These are phyloP conservation scores for Parochlus steinenii DNA, from an alignment of 2,888 invertebrate genomes.

Conservation along the genomic window DNA sequence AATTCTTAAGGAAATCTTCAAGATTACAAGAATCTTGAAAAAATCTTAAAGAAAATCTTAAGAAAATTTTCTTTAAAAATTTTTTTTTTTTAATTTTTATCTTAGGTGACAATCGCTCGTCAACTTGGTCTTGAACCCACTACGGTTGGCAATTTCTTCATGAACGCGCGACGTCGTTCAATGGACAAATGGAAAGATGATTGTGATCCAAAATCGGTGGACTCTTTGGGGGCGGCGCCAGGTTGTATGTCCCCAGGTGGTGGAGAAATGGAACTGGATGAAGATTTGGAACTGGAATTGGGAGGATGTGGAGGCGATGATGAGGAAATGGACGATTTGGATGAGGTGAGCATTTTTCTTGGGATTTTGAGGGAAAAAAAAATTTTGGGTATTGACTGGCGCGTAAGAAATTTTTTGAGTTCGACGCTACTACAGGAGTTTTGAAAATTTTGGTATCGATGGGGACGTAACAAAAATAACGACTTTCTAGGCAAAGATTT, in stretches of 20 bases:
- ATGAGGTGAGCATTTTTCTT: constrained; percentile 9
- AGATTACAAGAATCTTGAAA: too few relatives aligned
- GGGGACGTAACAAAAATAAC: too few relatives aligned
- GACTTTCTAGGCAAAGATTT: too few relatives aligned
- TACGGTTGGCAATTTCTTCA: constrained; percentile 98
- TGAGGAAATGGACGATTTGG: constrained; percentile 15
- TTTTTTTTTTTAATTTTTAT: too few relatives aligned
- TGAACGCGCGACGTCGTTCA: constrained; percentile 96
- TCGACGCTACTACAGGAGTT: too few relatives aligned
- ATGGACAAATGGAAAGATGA: constrained; percentile 96
- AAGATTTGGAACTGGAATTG: constrained; percentile 25
- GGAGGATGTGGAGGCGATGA: constrained; percentile 13
- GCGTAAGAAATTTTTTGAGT: too few relatives aligned
- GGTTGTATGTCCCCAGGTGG: constrained; percentile 22
- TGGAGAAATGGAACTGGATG: constrained; percentile 24
- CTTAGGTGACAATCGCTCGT: constrained; percentile 93
- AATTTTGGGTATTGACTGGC: too few relatives aligned
- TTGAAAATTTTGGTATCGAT: too few relatives aligned
- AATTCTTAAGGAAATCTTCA: too few relatives aligned
- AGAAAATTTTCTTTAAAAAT: too few relatives aligned
- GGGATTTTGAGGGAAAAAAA: too few relatives aligned
- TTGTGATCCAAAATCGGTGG: constrained; percentile 30
- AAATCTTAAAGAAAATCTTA: too few relatives aligned
- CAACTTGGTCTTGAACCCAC: constrained; percentile 93
- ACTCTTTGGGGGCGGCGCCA: constrained; percentile 12